A percentile compares a stretch with the other conserved stretches of the same genome.
phyloP scores from a whole-genome alignment of 2,888 invertebrate species.

The Yponomeuta evonymella region DNA sequence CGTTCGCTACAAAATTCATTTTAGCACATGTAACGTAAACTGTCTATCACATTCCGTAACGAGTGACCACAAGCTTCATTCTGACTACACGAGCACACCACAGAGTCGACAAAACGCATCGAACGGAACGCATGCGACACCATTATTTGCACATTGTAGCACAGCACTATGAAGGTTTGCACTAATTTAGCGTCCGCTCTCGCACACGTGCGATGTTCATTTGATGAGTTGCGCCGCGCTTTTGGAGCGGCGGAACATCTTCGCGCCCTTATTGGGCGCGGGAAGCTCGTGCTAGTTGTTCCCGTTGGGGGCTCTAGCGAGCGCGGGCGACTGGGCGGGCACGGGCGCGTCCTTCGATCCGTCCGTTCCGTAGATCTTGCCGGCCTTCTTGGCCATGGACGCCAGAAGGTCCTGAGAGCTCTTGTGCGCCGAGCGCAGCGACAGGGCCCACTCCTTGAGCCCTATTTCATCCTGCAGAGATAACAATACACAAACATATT shows the following conservation, averaged over 20 bases:
- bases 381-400: conserved; percentile 98
- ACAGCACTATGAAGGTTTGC: conserved; percentile 2
- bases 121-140: background rate
- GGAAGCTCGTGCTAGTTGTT: conserved; percentile 71
- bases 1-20: background rate
- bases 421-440: conserved; percentile 96
- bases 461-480: conserved; percentile 94
- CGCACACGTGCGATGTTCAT: conserved; percentile 35
- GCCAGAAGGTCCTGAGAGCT: conserved; percentile 96
- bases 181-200: background rate
- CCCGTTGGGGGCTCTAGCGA: conserved; percentile 55
- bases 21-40: background rate
- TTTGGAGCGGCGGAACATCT: conserved; percentile 76
- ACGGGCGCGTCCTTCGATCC: conserved; percentile 52
- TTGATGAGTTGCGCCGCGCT: conserved; percentile 74
- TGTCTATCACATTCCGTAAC: conserved; percentile 10
- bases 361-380: conserved; percentile 97
- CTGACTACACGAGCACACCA: conserved; percentile 10
- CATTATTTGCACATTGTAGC: background rate
- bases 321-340: conserved; percentile 37
- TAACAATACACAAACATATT: background rate
- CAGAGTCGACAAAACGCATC: background rate
- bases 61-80: conserved; percentile 5
- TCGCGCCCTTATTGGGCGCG: conserved; percentile 71
- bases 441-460: conserved; percentile 98